A percentile compares a stretch with the other conserved stretches of the same genome.
Evolutionary conservation across 2,888 invertebrate genomes (phyloP).

Genomic region (Piscicola geometra): DNA sequence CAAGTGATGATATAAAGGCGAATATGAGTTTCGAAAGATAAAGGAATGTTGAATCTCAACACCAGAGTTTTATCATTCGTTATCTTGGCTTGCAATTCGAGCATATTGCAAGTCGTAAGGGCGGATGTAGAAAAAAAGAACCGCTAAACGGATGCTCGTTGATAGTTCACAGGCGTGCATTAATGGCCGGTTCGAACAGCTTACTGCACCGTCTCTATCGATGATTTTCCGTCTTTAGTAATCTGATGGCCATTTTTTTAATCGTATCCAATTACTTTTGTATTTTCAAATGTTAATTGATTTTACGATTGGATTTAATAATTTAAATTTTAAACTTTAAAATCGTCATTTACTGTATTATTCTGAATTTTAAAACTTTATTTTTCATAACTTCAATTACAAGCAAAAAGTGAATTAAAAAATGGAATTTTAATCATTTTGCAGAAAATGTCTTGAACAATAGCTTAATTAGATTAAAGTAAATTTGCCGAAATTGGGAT

Average conservation of each 20-base stretch:
- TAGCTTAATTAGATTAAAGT: no score
- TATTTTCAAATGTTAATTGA: no score
- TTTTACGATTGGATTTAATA: no score
- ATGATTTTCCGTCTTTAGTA: conserved; percentile 33
- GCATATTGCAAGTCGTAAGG: conserved; percentile 24
- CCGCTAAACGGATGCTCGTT: conserved; percentile 16
- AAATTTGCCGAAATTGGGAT: no score
- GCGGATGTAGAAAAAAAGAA: conserved; percentile 22
- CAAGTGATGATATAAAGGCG: conserved; percentile 35
- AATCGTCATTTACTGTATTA: no score
- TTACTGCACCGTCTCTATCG: background rate
- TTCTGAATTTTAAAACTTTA: no score
- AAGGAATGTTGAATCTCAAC: background rate
- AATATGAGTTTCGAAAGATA: conserved; percentile 22
- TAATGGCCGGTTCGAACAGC: background rate
- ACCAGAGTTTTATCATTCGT: conserved; percentile 30
- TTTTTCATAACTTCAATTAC: no score
- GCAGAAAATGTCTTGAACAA: no score
- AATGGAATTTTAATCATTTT: no score
- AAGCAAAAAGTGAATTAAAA: no score
- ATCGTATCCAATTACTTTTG: no score
- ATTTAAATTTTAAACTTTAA: no score
- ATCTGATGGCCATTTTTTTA: conserved; percentile 25
- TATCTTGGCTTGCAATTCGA: conserved; percentile 22
- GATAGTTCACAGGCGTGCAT: background rate